Conservation (phyloP, 2,888 invertebrate species). For the Aphrophora alni region DNA sequence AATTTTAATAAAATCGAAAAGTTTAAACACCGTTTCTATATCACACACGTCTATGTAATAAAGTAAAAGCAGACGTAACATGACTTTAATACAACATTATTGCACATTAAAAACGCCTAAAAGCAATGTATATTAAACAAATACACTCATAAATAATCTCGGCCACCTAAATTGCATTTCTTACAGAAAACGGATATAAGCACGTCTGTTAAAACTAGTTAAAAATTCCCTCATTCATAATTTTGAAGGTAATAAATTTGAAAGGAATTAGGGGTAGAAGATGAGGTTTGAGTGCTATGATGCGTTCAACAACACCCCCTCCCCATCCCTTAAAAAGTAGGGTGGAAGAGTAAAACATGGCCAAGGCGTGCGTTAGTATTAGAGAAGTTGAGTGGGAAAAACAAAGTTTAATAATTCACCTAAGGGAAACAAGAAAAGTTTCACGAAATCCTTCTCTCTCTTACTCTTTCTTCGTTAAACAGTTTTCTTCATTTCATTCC, state of each 20-base stretch:
- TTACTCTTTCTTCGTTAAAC: too few species aligned
- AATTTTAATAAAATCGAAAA: too few species aligned
- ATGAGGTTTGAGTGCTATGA: conserved; percentile 9
- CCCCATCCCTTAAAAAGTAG: background rate
- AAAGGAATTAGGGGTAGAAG: conserved; percentile 2
- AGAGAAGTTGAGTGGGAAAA: conserved; percentile 29
- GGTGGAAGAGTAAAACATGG: conserved; percentile 23
- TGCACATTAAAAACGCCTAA: background rate
- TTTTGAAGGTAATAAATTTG: conserved; percentile 2
- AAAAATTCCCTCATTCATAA: conserved; percentile 9
- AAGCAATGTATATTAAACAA: background rate
- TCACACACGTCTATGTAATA: too few species aligned
- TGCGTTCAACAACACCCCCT: conserved; percentile 1
- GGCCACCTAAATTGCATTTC: background rate
- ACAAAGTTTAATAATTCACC: conserved; percentile 37
- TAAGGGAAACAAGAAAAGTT: conserved; percentile 33
- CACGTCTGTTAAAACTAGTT: conserved; percentile 6
- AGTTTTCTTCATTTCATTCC: too few species aligned
- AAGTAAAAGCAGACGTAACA: too few species aligned
- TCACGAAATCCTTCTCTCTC: conserved; percentile 20
- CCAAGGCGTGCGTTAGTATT: conserved; percentile 23
- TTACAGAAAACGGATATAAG: background rate
- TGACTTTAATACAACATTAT: background rate
- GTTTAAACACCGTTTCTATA: too few species aligned
- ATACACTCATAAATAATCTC: background rate